A percentile compares a stretch with the other conserved stretches of the same genome.
These are phyloP conservation scores for Dolichallabes microphthalmus DNA, from an alignment of 2,113 vertebrate species.

Conservation along the genomic window DNA sequence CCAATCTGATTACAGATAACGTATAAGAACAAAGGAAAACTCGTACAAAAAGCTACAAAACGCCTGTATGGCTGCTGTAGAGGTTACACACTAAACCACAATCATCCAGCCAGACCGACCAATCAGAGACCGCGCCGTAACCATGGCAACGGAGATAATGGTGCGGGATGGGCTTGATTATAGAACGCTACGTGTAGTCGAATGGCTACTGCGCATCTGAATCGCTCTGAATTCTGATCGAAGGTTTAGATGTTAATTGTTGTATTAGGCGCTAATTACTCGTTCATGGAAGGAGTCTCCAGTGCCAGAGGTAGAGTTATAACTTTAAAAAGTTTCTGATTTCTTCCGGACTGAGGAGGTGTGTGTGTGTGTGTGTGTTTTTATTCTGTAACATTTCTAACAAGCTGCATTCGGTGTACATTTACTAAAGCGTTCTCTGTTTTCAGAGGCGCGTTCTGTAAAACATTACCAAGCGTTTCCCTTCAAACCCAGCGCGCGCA, in stretches of 20 bases:
- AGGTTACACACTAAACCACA: neutral
- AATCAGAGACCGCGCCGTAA: neutral
- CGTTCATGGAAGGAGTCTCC: no score
- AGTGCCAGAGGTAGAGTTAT: no score
- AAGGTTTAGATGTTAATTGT: no score
- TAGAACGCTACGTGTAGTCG: no score
- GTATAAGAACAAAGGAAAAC: neutral
- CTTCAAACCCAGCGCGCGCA: neutral
- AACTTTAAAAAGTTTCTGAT: no score
- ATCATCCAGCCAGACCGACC: neutral
- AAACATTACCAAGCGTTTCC: neutral
- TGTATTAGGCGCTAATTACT: no score
- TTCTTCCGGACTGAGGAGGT: no score
- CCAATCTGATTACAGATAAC: neutral
- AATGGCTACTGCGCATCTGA: no score
- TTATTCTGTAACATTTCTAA: no score
- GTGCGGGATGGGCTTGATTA: neutral
- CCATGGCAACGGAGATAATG: neutral
- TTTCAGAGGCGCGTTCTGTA: neutral
- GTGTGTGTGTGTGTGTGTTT: no score
- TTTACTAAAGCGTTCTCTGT: neutral
- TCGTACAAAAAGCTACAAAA: neutral
- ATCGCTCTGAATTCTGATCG: no score
- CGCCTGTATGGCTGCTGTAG: neutral
- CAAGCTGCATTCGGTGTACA: no score